phyloP scores from a whole-genome alignment of 2,888 invertebrate genomes.

The Perdita meconis region DNA sequence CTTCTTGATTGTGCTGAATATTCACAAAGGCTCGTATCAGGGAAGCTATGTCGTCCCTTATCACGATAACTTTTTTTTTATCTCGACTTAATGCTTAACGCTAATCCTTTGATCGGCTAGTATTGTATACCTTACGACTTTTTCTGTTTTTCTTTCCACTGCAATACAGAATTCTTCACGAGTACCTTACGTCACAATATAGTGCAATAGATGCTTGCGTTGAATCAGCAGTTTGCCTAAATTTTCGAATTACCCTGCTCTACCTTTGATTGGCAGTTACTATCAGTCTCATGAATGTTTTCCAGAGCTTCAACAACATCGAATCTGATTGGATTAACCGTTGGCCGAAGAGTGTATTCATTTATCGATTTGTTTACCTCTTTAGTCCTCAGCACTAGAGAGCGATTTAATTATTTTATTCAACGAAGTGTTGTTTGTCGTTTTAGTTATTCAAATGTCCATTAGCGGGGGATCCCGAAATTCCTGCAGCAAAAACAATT shows the following conservation, averaged over 20 bases:
- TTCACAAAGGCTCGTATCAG: not conserved
- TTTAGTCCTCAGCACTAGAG: too few relatives aligned
- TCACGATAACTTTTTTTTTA: conserved; percentile 24
- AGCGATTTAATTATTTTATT: too few relatives aligned
- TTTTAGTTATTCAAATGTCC: too few relatives aligned
- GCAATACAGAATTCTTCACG: not conserved
- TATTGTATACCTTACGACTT: not conserved
- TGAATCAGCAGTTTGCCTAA: not conserved
- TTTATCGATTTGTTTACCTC: too few relatives aligned
- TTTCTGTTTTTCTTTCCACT: not conserved
- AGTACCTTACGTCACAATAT: not conserved
- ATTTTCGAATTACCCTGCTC: too few relatives aligned
- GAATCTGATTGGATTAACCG: too few relatives aligned
- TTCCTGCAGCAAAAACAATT: not conserved
- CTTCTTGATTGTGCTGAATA: not conserved
- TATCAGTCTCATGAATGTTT: too few relatives aligned
- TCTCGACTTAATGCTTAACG: not conserved
- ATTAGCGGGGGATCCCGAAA: not conserved
- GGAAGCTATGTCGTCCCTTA: conserved; percentile 1
- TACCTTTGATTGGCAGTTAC: not conserved
- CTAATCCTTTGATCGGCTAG: not conserved
- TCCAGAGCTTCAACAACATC: too few relatives aligned
- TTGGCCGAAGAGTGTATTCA: too few relatives aligned
- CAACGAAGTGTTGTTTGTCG: too few relatives aligned
- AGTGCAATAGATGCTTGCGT: not conserved